Evolutionary conservation across 2,888 invertebrate genomes (phyloP), one percentile per base, ranked within the genome.

Genomic region (Choristoneura rosaceana): DNA sequence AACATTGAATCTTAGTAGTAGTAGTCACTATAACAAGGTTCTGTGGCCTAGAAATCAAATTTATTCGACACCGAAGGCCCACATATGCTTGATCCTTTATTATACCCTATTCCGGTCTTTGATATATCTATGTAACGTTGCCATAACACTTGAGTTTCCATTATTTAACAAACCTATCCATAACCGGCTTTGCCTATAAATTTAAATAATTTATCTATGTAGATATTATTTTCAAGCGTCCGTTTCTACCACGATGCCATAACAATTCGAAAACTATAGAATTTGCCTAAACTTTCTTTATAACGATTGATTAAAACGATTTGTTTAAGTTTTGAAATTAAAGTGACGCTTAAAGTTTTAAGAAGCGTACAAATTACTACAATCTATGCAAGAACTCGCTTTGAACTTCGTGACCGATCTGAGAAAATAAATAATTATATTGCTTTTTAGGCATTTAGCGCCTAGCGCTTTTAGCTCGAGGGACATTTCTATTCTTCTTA

Each of bases 21-120:
- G n/a, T n/a, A n/a, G 38, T 38, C 38, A 38, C 38, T 38, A 38
- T 38, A 4, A 7, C 38, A 38, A 38, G 38, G 38, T 38, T 5
- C 38, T 38, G 38, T 38, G 5, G 38, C 38, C 38, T 38, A 38
- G 38, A 5, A 38, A 38, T 38, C 38, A 38, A 38, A 38, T 38
- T 38, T 2, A 52, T n/a, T 9, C 15, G 15, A 8, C 25, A 10
- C 25, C n/a, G 5, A 4, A 25, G n/a, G 25, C 55, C 52, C 55
- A 55, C 55, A 25, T 55, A 25, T 25, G 25, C 4, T 25, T 17
- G 4, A 25, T 12, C 33, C 33, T n/a, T 34, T 59, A 34, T 5
- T 34, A 59, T n/a, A 59, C 59, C 59, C 59, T 59, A 34, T 59
- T 8, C 59, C 59, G 59, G 34, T 59, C 55, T 7, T 52, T 52